Evolutionary conservation across 2,113 vertebrate species (phyloP), one percentile per base, ranked within the genome.

Genomic region (Tauraco erythrolophus): DNA sequence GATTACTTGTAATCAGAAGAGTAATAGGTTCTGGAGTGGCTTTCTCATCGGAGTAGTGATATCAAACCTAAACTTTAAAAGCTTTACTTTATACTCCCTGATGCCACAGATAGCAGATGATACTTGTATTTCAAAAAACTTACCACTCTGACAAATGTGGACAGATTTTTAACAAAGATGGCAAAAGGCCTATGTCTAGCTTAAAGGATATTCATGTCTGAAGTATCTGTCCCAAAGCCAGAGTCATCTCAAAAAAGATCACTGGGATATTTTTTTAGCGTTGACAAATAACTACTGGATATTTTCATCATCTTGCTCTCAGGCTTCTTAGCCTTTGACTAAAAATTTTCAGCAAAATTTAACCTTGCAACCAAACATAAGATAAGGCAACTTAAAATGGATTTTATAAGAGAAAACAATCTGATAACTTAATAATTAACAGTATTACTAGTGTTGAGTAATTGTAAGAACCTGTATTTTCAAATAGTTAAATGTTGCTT

Each of bases 41-140:
- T 70, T 70, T 50, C 31, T 65, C 14, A 2, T 50, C 71, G 50
- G 53, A 84, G 50, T 17, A 65, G n/a, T 27, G 46, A 96, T 68
- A 86, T 86, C 76, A 92, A 91, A 83, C 35, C 13, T 45, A 53
- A 75, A 65, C 45, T 79, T 79, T 43, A 86, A 64, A 68, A 77
- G 70, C 50, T 94, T 93, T 88, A 75, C 39, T 95, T 79, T 51
- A 66, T 72, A 46, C 25, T 88, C 39, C 11, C 33, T 60, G 48
- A 76, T 79, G 61, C 61, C 54, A 72, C 37, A 54, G 68, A 53
- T 11, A 72, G 62, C 58, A 86, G 76, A 74, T 79, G 37, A 79
- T 90, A 92, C 69, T 93, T 92, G 18, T 92, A 66, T 24, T 39
- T 92, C 85, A 70, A 94, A 94, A 92, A 76, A 37, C 48, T 66